Conservation (phyloP, 2,888 invertebrate species). For the Apamea sordens region DNA sequence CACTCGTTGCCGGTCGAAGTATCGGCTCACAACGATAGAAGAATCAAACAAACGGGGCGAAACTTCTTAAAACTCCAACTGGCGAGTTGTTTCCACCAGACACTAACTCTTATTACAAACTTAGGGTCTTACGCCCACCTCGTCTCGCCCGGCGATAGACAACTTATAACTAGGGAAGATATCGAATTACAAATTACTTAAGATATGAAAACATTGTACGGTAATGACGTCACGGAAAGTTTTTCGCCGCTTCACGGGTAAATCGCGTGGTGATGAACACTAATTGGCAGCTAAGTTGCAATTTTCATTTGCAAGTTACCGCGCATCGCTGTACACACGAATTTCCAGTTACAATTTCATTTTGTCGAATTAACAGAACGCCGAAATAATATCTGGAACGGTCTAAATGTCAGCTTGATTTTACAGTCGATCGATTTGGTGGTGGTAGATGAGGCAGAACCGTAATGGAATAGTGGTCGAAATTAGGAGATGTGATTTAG, state of each 20-base stretch:
- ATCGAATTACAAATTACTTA: slow-evolving; percentile 75
- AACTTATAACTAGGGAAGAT: slow-evolving; percentile 80
- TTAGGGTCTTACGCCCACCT: slow-evolving; percentile 66
- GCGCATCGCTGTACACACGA: slow-evolving; percentile 24
- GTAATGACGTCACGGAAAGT: slow-evolving; percentile 51
- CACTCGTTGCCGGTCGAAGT: slow-evolving; percentile 76
- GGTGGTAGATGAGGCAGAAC: not conserved
- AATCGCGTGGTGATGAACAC: slow-evolving; percentile 30
- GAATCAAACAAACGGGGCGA: slow-evolving; percentile 82
- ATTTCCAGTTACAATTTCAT: not conserved
- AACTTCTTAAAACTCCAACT: slow-evolving; percentile 81
- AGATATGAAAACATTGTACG: slow-evolving; percentile 65
- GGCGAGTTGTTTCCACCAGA: slow-evolving; percentile 73
- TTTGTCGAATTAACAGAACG: not conserved
- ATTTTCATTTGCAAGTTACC: slow-evolving; percentile 37
- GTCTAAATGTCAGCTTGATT: not conserved
- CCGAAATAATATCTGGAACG: not conserved
- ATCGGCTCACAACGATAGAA: slow-evolving; percentile 76
- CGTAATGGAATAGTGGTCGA: not conserved
- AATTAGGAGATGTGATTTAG: not conserved
- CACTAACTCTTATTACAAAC: slow-evolving; percentile 86
- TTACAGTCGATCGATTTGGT: not conserved
- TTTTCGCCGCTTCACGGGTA: slow-evolving; percentile 27
- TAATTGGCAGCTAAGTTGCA: slow-evolving; percentile 46
- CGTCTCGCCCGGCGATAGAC: slow-evolving; percentile 66